These are phyloP conservation scores for Biston stratarius DNA, from an alignment of 2,888 invertebrate species.

Conservation along the genomic window DNA sequence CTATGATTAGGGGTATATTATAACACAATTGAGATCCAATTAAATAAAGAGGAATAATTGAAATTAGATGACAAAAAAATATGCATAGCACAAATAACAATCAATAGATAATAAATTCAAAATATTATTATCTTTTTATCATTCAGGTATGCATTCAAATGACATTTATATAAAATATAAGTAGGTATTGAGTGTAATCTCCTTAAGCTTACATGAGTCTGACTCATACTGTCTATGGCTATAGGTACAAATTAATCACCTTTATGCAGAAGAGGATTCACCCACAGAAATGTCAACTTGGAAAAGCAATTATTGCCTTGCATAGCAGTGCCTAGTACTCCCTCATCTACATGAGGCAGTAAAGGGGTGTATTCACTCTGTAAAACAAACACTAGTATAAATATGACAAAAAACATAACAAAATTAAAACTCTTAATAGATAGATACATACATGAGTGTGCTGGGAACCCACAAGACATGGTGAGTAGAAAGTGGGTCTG, in stretches of 20 bases:
- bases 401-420: neutral
- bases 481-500: conserved; percentile 80
- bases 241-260: conserved; percentile 74
- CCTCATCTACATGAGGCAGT: conserved; percentile 89
- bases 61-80: no score
- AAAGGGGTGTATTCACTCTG: conserved; percentile 88
- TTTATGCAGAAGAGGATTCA: conserved; percentile 93
- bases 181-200: neutral
- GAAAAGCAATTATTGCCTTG: conserved; percentile 90
- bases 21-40: no score
- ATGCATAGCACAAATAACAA: no score
- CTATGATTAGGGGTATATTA: no score
- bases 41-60: no score
- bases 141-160: no score
- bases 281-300: conserved; percentile 95
- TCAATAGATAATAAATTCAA: no score
- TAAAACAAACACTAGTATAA: conserved; percentile 36
- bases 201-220: neutral
- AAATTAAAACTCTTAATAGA: conserved; percentile 4
- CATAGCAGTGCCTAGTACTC: conserved; percentile 93
- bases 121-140: no score
- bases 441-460: conserved; percentile 81
- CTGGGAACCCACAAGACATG: conserved; percentile 81
- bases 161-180: neutral
- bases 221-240: neutral